Percentiles rank a stretch among this genome's conserved stretches.
These are phyloP conservation scores for Bombus picipes DNA, from an alignment of 1,140 invertebrate species.

Conservation along the genomic window DNA sequence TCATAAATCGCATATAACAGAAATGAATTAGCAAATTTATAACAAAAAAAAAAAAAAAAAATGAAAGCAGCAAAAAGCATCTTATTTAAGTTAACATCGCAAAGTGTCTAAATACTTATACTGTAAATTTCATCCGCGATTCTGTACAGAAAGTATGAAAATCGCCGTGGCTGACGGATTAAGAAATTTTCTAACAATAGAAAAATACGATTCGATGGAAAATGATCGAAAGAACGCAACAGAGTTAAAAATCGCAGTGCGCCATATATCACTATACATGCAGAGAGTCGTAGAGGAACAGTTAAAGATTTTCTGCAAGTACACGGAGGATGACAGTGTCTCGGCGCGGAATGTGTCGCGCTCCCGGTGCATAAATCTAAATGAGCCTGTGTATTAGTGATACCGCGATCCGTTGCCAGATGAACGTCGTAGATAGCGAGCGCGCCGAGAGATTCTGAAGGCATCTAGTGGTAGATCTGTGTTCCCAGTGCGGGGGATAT, in stretches of 20 bases:
- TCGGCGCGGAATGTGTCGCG: constrained; percentile 49
- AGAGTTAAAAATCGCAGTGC: neutral
- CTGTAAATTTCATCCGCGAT: too few relatives aligned
- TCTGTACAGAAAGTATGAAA: too few relatives aligned
- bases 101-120: too few relatives aligned
- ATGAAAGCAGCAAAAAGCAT: too few relatives aligned
- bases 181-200: too few relatives aligned
- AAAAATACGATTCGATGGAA: too few relatives aligned
- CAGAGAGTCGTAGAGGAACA: too few relatives aligned
- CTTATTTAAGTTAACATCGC: too few relatives aligned
- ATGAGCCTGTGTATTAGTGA: constrained; percentile 49
- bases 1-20: too few relatives aligned
- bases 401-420: constrained; percentile 44
- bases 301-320: neutral
- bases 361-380: constrained; percentile 59
- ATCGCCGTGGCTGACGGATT: too few relatives aligned
- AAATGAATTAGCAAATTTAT: neutral
- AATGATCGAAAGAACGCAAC: neutral
- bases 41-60: neutral
- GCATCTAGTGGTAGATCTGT: constrained; percentile 30
- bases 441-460: constrained; percentile 10
- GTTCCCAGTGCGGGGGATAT: constrained; percentile 23
- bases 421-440: constrained; percentile 47
- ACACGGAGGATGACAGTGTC: constrained; percentile 5
- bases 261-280: neutral